Conservation (phyloP, 2,113 vertebrate species). For the Sander vitreus region DNA sequence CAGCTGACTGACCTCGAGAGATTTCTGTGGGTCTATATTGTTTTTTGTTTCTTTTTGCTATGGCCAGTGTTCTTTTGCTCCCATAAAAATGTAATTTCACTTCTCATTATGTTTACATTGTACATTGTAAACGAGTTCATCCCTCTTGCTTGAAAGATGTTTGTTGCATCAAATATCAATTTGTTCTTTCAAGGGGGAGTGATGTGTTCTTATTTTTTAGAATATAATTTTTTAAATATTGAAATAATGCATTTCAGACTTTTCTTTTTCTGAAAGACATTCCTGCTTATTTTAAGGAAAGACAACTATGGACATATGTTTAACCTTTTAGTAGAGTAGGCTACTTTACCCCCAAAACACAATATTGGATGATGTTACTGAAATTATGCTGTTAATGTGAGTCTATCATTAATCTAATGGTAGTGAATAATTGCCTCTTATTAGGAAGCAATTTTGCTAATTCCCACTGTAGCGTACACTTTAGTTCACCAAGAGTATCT, state of each 20-base stretch:
- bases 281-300: background rate
- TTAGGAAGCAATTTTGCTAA: constrained; percentile 48
- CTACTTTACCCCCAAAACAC: background rate
- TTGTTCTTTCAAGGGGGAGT: no score
- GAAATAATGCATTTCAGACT: background rate
- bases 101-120: background rate
- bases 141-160: background rate
- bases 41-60: background rate
- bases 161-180: no score
- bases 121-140: background rate
- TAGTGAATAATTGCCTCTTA: constrained; percentile 43
- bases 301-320: background rate
- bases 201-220: background rate
- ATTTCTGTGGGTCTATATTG: constrained; percentile 20
- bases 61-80: background rate
- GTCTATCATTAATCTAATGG: constrained; percentile 28
- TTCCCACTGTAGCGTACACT: constrained; percentile 23
- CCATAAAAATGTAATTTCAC: background rate
- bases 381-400: constrained; percentile 10
- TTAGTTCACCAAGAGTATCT: constrained; percentile 7
- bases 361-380: background rate
- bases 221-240: background rate
- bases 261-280: no score
- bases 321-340: background rate
- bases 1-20: constrained; percentile 69